Conservation (phyloP, 2,797 vertebrate genomes). For the Sciaenops ocellatus region DNA sequence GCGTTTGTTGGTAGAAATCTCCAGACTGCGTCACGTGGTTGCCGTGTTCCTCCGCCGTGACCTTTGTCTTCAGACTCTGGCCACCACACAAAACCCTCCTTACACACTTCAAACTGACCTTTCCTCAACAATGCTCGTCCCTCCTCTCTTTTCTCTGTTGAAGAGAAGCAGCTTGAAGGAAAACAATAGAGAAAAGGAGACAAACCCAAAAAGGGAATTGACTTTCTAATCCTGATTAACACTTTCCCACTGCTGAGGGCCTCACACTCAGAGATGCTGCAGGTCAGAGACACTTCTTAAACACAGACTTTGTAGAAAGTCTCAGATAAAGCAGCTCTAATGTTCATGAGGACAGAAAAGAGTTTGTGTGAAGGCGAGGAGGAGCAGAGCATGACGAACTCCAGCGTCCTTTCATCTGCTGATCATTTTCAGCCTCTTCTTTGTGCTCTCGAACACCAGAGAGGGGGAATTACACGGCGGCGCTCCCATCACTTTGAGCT, state of each 20-base stretch:
- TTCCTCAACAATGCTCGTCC: neutral
- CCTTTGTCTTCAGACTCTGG: slow-evolving; percentile 30
- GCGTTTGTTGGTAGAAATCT: neutral
- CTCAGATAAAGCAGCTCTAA: too few species aligned
- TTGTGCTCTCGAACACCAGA: neutral
- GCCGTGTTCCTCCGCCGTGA: neutral
- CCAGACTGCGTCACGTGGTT: neutral
- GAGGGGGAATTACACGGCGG: slow-evolving; percentile 10
- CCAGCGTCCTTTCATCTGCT: neutral
- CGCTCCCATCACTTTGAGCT: slow-evolving; percentile 11
- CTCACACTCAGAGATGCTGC: neutral
- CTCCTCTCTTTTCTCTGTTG: neutral
- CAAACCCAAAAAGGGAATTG: slow-evolving; percentile 35
- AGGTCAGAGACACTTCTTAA: neutral
- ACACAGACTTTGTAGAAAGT: neutral
- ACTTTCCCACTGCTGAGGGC: slow-evolving; percentile 51
- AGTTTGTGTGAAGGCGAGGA: neutral
- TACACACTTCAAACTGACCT: slow-evolving; percentile 41
- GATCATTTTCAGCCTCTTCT: neutral
- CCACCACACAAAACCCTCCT: slow-evolving; percentile 18
- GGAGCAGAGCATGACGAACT: neutral
- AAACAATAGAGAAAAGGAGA: slow-evolving; percentile 44
- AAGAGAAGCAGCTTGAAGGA: slow-evolving; percentile 28
- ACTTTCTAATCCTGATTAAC: slow-evolving; percentile 57
- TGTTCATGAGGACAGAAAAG: too few species aligned